A percentile compares a stretch with the other conserved stretches of the same genome.
Conservation (phyloP, 2,888 invertebrate genomes). For the Ashinkailepas kermadecensis region DNA sequence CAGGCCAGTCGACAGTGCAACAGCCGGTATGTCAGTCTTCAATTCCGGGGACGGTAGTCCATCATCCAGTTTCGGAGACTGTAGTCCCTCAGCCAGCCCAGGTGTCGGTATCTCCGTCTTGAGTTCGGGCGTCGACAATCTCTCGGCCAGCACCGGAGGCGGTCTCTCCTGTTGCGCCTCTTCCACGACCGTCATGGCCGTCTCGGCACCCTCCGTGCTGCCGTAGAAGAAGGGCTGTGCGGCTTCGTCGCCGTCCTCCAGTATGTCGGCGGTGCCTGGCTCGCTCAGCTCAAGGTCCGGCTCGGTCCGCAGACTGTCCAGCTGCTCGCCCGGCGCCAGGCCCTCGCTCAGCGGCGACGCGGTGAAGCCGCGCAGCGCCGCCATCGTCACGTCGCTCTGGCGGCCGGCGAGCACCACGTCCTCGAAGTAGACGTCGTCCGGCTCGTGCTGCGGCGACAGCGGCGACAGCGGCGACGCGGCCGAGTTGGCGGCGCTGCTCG, state of each 20-base stretch:
- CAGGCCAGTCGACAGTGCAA: too few relatives aligned
- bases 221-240: neutral
- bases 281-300: conserved; percentile 18
- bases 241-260: neutral
- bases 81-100: too few relatives aligned
- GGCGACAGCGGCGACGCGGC: conserved; percentile 10
- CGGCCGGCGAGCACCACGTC: conserved; percentile 13
- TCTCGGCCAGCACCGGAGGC: too few relatives aligned
- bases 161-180: too few relatives aligned
- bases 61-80: too few relatives aligned
- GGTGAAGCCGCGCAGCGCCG: conserved; percentile 22
- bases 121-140: too few relatives aligned
- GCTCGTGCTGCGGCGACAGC: conserved; percentile 8
- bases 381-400: conserved; percentile 19
- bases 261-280: neutral
- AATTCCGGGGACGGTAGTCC: neutral
- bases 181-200: too few relatives aligned
- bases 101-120: too few relatives aligned
- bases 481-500: conserved; percentile 13
- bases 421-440: conserved; percentile 22
- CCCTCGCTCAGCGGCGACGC: conserved; percentile 18
- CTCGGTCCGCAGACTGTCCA: conserved; percentile 21
- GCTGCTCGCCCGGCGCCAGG: conserved; percentile 11
- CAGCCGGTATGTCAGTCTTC: neutral
- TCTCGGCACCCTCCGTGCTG: neutral